Evolutionary conservation across 1,140 invertebrate genomes (phyloP).

Genomic region (Acyrthosiphon pisum): DNA sequence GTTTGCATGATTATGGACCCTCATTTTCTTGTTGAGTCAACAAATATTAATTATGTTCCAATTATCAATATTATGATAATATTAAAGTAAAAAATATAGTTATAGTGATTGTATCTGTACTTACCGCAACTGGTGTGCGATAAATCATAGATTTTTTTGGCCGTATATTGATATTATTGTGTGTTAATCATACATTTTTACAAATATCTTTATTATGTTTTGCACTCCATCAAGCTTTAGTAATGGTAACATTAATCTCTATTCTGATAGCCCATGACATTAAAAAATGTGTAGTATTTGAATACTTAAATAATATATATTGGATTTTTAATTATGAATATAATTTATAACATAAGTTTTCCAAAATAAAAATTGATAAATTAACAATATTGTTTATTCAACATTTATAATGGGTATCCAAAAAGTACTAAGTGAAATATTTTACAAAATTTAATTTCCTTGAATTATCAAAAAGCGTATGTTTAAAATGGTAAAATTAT

Average conservation of each 20-base stretch:
- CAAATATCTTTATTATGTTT: background rate
- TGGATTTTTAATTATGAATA: background rate
- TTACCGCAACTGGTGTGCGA: background rate
- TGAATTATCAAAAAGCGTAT: background rate
- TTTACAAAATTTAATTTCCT: background rate
- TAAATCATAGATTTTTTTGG: background rate
- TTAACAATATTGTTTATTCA: background rate
- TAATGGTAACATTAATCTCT: background rate
- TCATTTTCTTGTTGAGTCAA: background rate
- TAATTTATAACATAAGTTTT: background rate
- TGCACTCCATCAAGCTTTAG: background rate
- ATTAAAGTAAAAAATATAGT: background rate
- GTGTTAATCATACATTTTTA: background rate
- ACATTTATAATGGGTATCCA: background rate
- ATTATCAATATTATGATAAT: background rate
- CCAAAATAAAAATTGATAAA: conserved; percentile 4
- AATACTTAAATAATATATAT: background rate
- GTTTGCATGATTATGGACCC: background rate
- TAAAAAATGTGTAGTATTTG: background rate
- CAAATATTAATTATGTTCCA: background rate
- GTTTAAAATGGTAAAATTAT: background rate
- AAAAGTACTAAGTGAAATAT: background rate
- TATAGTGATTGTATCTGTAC: background rate
- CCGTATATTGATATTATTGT: background rate
- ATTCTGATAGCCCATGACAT: background rate